Conservation (phyloP, 1,140 invertebrate species). For the Calosoma granatense region DNA sequence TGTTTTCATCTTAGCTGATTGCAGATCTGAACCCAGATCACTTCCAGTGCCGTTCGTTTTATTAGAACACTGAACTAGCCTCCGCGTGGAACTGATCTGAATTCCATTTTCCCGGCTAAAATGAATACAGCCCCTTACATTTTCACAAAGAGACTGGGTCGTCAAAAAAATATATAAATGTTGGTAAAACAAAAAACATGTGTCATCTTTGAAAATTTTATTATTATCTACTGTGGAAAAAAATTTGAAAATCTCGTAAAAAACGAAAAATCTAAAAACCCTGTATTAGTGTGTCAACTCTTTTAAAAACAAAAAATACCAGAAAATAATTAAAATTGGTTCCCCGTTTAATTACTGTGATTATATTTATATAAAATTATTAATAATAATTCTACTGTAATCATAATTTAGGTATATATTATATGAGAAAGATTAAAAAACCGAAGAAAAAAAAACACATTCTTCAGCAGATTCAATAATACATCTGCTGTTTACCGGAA, state of each 20-base stretch:
- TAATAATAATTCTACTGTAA: constrained; percentile 15
- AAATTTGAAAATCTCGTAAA: neutral
- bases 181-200: neutral
- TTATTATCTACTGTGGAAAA: neutral
- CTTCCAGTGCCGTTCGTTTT: no score
- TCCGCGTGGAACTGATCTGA: no score
- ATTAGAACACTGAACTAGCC: no score
- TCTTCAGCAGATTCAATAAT: no score
- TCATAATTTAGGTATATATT: constrained; percentile 12
- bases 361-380: constrained; percentile 26
- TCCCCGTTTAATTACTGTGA: constrained; percentile 27
- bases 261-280: constrained; percentile 8
- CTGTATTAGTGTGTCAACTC: neutral
- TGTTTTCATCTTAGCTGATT: no score
- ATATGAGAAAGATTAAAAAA: no score
- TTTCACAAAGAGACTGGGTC: neutral
- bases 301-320: constrained; percentile 3
- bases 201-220: constrained; percentile 26
- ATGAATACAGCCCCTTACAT: no score
- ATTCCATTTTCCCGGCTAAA: no score
- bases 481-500: no score
- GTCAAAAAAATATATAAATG: neutral
- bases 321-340: constrained; percentile 18
- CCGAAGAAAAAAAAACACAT: no score
- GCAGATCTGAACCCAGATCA: no score